Evolutionary conservation across 2,113 vertebrate species (phyloP).

Genomic region (Pterocles burchelli): DNA sequence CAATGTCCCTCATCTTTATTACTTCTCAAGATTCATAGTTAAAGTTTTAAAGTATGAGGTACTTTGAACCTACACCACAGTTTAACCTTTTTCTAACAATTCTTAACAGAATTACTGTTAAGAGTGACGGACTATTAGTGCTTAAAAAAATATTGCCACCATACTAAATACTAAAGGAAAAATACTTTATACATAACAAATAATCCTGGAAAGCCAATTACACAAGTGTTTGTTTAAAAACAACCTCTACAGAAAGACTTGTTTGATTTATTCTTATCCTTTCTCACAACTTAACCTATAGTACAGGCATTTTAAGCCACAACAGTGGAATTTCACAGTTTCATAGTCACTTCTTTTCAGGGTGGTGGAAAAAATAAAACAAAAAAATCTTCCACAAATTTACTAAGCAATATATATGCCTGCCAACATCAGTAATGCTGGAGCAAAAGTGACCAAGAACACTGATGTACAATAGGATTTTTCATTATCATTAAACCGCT

Average conservation of each 20-base stretch:
- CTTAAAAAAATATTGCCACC: background rate
- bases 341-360: background rate
- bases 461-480: background rate
- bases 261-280: background rate
- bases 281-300: background rate
- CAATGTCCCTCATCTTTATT: background rate
- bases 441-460: background rate
- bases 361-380: background rate
- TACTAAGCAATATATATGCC: background rate
- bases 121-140: background rate
- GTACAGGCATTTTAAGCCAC: background rate
- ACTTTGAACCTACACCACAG: background rate
- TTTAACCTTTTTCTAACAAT: background rate
- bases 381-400: background rate
- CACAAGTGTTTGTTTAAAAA: background rate
- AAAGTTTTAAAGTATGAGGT: background rate
- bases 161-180: background rate
- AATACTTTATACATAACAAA: background rate
- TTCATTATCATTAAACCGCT: background rate
- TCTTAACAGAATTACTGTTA: constrained; percentile 39
- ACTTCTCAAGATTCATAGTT: background rate
- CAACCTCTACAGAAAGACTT: background rate
- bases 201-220: background rate
- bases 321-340: background rate
- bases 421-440: constrained; percentile 34